phyloP scores from a whole-genome alignment of 2,888 invertebrate genomes.

The Drosophila seclusa region DNA sequence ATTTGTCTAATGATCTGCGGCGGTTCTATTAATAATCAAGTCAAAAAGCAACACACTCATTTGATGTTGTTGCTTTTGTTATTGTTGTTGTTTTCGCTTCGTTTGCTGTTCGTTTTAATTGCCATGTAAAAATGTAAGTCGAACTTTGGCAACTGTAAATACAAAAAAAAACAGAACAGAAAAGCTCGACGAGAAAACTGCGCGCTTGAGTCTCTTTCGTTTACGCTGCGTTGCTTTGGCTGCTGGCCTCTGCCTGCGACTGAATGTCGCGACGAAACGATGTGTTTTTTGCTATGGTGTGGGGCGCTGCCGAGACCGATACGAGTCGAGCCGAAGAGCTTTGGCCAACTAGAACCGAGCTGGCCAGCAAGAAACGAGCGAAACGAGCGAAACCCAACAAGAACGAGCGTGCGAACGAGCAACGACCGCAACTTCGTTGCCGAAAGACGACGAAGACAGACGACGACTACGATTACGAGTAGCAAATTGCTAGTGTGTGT shows the following conservation, averaged over 20 bases:
- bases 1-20: slow-evolving; percentile 52
- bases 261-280: slow-evolving; percentile 50
- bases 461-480: slow-evolving; percentile 29
- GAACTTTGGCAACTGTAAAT: slow-evolving; percentile 40
- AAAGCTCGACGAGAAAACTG: slow-evolving; percentile 35
- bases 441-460: slow-evolving; percentile 11
- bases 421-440: slow-evolving; percentile 60
- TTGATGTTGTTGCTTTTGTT: slow-evolving; percentile 24
- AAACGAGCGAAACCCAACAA: slow-evolving; percentile 67
- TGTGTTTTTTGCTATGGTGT: slow-evolving; percentile 39
- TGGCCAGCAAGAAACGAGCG: slow-evolving; percentile 69
- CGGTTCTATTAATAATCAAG: slow-evolving; percentile 38
- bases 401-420: slow-evolving; percentile 71
- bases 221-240: slow-evolving; percentile 55
- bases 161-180: slow-evolving; percentile 10
- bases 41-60: slow-evolving; percentile 27
- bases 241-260: slow-evolving; percentile 73
- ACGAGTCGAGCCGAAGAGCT: slow-evolving; percentile 49
- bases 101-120: slow-evolving; percentile 46
- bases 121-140: slow-evolving; percentile 45
- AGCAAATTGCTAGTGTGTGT: slow-evolving; percentile 1
- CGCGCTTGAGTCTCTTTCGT: slow-evolving; percentile 40
- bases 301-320: slow-evolving; percentile 39
- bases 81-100: slow-evolving; percentile 12
- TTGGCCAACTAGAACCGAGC: slow-evolving; percentile 77